Conservation (phyloP, 2,113 vertebrate species). For the Brienomyrus brachyistius region DNA sequence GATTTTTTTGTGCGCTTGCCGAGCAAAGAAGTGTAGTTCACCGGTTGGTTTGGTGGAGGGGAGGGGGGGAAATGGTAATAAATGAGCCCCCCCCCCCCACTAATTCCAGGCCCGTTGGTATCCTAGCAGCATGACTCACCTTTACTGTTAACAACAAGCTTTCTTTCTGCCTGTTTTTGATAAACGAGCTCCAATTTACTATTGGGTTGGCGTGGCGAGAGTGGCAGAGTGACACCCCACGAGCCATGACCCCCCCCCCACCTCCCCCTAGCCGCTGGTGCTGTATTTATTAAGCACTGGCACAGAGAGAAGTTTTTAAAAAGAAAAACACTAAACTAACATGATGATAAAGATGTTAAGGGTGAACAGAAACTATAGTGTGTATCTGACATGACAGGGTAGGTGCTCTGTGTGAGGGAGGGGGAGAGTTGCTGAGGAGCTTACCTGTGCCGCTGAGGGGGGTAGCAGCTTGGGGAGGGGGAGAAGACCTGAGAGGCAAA, state of each 20-base stretch:
- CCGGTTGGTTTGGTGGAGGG: too few relatives aligned
- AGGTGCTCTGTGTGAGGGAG: too few relatives aligned
- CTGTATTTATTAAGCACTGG: conserved; percentile 70
- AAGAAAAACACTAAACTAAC: conserved; percentile 43
- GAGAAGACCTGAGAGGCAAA: conserved; percentile 94
- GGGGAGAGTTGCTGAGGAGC: conserved; percentile 35
- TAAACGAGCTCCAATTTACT: conserved; percentile 58
- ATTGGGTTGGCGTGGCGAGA: conserved; percentile 54
- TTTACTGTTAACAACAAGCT: conserved; percentile 64
- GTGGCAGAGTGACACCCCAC: conserved; percentile 51
- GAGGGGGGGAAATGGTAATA: conserved; percentile 10
- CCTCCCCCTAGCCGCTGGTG: conserved; percentile 37
- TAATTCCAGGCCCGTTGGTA: conserved; percentile 64
- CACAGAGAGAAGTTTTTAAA: conserved; percentile 58
- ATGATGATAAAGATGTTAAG: background rate
- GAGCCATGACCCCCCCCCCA: background rate
- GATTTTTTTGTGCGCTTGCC: conserved; percentile 12
- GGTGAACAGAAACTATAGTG: background rate
- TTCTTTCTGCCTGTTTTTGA: conserved; percentile 59
- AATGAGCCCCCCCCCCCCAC: conserved; percentile 40
- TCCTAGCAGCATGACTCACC: conserved; percentile 64
- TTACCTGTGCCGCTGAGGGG: conserved; percentile 83
- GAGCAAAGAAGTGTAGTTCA: background rate
- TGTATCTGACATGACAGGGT: background rate
- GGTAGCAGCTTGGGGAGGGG: conserved; percentile 79